Percentiles rank a stretch among this genome's conserved stretches.
Evolutionary conservation across 2,888 invertebrate species (phyloP).

Genomic region (Endotricha flammealis): DNA sequence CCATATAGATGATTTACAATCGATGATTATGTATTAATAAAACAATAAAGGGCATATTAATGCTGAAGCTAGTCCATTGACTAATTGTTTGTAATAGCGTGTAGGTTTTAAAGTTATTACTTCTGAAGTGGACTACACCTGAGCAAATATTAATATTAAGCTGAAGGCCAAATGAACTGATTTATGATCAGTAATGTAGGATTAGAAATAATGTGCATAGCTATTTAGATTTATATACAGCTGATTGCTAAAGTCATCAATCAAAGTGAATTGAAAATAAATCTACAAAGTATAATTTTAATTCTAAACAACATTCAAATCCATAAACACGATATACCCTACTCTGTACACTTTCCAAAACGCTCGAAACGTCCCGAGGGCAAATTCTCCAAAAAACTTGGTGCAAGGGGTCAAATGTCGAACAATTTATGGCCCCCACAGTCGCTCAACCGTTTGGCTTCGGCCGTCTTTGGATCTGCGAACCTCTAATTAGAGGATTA

Average conservation of each 20-base stretch:
- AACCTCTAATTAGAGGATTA: conserved; percentile 77
- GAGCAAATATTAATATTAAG: too few species aligned
- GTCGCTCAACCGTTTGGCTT: conserved; percentile 63
- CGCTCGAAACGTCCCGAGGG: conserved; percentile 55
- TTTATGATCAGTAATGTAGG: too few species aligned
- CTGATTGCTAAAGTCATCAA: too few species aligned
- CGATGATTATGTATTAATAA: conserved; percentile 7
- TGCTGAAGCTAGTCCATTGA: not conserved
- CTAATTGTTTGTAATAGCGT: too few species aligned
- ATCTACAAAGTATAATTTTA: too few species aligned
- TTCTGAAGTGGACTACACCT: too few species aligned
- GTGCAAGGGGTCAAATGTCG: conserved; percentile 72
- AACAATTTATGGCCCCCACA: conserved; percentile 76
- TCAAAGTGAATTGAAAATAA: too few species aligned
- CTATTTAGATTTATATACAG: too few species aligned
- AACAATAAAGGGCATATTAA: not conserved
- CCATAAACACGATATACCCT: conserved; percentile 16
- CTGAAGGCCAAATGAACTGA: too few species aligned
- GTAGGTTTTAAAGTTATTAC: too few species aligned
- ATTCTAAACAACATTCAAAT: not conserved
- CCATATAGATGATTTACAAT: conserved; percentile 10
- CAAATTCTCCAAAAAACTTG: conserved; percentile 67
- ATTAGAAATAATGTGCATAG: too few species aligned
- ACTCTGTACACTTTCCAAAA: conserved; percentile 48
- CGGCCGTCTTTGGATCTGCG: conserved; percentile 69